Evolutionary conservation across 2,797 vertebrate species (phyloP).

Genomic region (Zalophus californianus): DNA sequence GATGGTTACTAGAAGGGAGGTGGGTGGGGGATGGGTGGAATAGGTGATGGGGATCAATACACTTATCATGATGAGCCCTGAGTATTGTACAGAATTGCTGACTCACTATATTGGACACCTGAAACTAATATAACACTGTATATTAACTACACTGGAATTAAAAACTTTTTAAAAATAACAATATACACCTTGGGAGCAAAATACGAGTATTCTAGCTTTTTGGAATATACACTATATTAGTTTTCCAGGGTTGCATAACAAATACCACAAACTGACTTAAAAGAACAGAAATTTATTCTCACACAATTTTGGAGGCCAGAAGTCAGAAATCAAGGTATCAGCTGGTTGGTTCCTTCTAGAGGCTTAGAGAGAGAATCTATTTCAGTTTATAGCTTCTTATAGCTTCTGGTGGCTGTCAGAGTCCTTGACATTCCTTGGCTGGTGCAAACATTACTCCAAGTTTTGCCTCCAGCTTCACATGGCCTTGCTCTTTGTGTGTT

Average conservation of each 20-base stretch:
- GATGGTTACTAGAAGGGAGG: not conserved
- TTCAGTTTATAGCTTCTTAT: not conserved
- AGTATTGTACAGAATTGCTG: not conserved
- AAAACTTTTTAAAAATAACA: not conserved
- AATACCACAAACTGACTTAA: not conserved
- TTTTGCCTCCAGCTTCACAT: not conserved
- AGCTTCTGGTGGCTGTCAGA: not conserved
- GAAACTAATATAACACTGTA: not conserved
- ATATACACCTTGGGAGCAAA: not conserved
- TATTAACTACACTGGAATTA: not conserved
- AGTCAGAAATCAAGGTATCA: not conserved
- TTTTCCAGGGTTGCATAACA: not conserved
- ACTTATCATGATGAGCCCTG: not conserved
- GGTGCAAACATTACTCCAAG: not conserved
- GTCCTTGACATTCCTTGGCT: not conserved
- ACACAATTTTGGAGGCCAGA: not conserved
- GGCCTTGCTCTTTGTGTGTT: not conserved
- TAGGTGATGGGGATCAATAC: not conserved
- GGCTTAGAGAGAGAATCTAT: not conserved
- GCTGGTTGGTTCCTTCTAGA: not conserved
- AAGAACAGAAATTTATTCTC: not conserved
- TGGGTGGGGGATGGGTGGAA: not conserved
- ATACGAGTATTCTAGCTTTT: not conserved
- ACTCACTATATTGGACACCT: not conserved
- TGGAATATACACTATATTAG: not conserved